A percentile compares a stretch with the other conserved stretches of the same genome.
phyloP scores from a whole-genome alignment of 2,797 vertebrate genomes.

The Linurgus olivaceus region DNA sequence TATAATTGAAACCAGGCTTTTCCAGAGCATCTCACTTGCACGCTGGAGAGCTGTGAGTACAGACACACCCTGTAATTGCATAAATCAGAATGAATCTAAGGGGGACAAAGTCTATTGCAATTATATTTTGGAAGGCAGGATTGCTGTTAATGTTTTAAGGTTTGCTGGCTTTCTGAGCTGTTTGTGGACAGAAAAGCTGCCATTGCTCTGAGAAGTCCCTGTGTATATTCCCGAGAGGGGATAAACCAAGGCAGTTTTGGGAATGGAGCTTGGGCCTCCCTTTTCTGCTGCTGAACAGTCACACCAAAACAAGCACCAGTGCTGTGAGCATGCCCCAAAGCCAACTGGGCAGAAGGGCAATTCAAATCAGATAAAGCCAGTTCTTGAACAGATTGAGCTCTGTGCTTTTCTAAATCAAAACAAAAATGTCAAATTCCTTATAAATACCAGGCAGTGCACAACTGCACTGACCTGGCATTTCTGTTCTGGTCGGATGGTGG shows the following conservation, averaged over 20 bases:
- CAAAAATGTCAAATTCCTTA: slow-evolving; percentile 65
- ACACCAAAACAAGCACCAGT: background rate
- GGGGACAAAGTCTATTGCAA: background rate
- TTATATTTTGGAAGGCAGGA: background rate
- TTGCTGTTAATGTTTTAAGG: background rate
- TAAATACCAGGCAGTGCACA: slow-evolving; percentile 1
- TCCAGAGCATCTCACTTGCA: background rate
- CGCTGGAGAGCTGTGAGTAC: background rate
- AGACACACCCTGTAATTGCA: background rate
- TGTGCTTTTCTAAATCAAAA: slow-evolving; percentile 15
- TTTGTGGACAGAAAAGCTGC: background rate
- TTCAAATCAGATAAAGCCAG: background rate
- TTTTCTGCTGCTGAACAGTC: background rate
- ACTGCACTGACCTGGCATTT: background rate
- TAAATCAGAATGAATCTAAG: background rate
- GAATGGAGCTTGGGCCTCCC: background rate
- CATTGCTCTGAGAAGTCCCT: background rate
- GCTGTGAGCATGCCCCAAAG: background rate
- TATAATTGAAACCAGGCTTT: slow-evolving; percentile 18
- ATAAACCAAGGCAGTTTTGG: background rate
- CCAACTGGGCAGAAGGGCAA: background rate
- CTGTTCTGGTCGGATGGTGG: background rate
- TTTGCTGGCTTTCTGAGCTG: background rate
- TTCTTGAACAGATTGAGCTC: slow-evolving; percentile 24
- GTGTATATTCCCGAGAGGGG: background rate